phyloP scores from a whole-genome alignment of 2,113 vertebrate genomes.

The Microtus oregoni region DNA sequence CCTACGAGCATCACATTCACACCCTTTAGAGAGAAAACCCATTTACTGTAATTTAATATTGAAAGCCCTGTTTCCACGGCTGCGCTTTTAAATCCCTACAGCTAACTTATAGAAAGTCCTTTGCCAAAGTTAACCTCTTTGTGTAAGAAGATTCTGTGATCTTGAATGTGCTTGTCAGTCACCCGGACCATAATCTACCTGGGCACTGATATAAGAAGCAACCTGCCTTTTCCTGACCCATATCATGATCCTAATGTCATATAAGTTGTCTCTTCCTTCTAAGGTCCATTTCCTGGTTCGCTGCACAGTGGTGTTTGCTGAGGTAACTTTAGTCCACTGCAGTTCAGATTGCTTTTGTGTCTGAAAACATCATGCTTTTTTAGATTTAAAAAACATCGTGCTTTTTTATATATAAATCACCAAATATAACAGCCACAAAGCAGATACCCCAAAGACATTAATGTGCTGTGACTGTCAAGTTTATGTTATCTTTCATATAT shows the following conservation, averaged over 20 bases:
- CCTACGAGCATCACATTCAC: conserved; percentile 43
- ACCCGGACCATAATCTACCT: background rate
- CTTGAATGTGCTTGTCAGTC: background rate
- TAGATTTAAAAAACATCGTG: background rate
- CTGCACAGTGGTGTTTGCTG: background rate
- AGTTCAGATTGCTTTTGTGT: background rate
- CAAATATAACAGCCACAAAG: background rate
- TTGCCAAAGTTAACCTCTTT: conserved; percentile 57
- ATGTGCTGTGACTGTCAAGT: background rate
- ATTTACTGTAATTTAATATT: conserved; percentile 77
- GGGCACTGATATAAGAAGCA: background rate
- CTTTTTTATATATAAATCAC: background rate
- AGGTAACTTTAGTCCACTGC: background rate
- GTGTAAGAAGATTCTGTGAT: background rate
- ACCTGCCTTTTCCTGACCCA: background rate
- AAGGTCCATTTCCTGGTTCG: background rate
- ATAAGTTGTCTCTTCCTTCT: background rate
- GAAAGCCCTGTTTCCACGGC: conserved; percentile 58
- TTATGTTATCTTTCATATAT: background rate
- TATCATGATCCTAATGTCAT: background rate
- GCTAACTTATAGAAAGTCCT: conserved; percentile 18
- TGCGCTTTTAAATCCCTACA: conserved; percentile 34
- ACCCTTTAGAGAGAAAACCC: conserved; percentile 70
- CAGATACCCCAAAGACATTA: background rate
- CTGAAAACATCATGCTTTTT: background rate